These are phyloP conservation scores for Gambusia affinis DNA, from an alignment of 2,113 vertebrate species.

Conservation along the genomic window DNA sequence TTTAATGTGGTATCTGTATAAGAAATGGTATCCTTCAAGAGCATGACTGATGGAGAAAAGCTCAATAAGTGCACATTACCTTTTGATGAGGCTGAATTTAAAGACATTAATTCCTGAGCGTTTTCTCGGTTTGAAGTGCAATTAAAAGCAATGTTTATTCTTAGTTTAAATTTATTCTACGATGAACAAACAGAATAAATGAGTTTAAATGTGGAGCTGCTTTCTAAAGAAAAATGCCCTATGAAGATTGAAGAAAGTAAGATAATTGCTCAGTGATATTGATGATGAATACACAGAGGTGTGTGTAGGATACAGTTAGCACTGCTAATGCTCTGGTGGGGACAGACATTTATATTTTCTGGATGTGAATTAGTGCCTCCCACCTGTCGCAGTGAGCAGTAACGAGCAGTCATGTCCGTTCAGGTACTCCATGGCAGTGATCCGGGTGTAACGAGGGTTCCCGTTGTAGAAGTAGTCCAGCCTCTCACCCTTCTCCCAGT, in stretches of 20 bases:
- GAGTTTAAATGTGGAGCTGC: constrained; percentile 13
- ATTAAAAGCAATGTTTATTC: constrained; percentile 14
- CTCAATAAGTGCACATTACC: constrained; percentile 42
- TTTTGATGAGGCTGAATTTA: constrained; percentile 51
- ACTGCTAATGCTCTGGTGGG: neutral
- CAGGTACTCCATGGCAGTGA: constrained; percentile 97
- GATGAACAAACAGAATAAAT: constrained; percentile 38
- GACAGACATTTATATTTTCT: neutral
- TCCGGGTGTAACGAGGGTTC: constrained; percentile 94
- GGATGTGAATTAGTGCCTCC: neutral
- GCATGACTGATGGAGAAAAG: constrained; percentile 38
- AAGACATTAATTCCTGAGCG: constrained; percentile 34
- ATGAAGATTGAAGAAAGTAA: constrained; percentile 37
- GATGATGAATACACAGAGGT: constrained; percentile 41
- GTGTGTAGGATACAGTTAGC: neutral
- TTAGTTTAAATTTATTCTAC: constrained; percentile 5
- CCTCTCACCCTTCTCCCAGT: constrained; percentile 97
- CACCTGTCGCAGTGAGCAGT: constrained; percentile 74
- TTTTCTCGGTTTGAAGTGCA: constrained; percentile 29
- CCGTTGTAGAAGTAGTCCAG: constrained; percentile 98
- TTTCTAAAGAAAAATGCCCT: constrained; percentile 15
- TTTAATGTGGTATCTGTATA: constrained; percentile 44
- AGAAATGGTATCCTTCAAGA: constrained; percentile 31
- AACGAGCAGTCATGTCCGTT: constrained; percentile 84
- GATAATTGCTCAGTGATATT: constrained; percentile 53